Conservation (phyloP, 1,140 invertebrate species). For the Bombus sylvicola region DNA sequence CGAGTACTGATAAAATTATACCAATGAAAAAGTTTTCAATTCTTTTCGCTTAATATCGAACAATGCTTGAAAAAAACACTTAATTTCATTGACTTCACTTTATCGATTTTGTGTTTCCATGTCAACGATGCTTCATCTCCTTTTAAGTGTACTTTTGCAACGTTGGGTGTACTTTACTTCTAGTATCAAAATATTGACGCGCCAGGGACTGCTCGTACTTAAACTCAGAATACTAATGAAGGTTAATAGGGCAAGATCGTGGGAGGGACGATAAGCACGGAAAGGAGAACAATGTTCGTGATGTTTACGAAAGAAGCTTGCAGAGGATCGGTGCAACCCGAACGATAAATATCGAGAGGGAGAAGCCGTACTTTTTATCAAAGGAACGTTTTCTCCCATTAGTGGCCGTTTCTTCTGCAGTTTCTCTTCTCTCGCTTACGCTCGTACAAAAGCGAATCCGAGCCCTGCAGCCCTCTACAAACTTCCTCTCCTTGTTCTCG, state of each 20-base stretch:
- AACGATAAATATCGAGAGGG: conserved; percentile 29
- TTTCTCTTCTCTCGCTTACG: not conserved
- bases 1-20: no score
- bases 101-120: not conserved
- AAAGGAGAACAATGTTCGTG: not conserved
- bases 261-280: not conserved
- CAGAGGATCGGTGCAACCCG: not conserved
- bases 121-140: not conserved
- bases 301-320: conserved; percentile 9
- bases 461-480: not conserved
- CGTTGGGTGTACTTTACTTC: not conserved
- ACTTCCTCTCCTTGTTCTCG: not conserved
- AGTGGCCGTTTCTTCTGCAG: not conserved
- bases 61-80: no score
- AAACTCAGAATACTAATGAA: not conserved
- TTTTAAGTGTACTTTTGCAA: not conserved
- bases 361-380: not conserved
- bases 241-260: conserved; percentile 4
- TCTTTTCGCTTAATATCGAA: no score
- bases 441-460: not conserved
- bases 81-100: no score
- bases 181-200: not conserved
- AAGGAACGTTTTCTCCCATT: not conserved
- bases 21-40: no score
- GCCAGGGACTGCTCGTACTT: not conserved